Base-by-base conservation (phyloP, 2,888 invertebrate species). In the Nematopogon swammerdamellus region DNA sequence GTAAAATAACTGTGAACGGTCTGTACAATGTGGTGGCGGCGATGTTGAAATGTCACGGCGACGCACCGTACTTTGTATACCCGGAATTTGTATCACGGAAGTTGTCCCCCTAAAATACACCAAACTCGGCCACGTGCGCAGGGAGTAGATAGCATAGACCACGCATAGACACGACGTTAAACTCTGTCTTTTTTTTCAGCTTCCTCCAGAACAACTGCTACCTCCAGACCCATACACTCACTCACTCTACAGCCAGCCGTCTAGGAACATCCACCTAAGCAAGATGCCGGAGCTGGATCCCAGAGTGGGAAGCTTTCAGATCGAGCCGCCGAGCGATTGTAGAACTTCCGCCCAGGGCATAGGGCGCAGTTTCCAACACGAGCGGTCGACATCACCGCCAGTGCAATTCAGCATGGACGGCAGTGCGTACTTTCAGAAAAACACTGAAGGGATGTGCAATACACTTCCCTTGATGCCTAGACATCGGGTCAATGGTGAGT, bases 201-300 rank as follows among this genome's bases (percentile, higher is more conserved):
- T 77, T 1, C 77, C 75, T 56, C 68, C 73, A 14, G 76, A 77
- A 56, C 76, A 77, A 45, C 59, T 79, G n/a, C 63, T 76, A 63
- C 73, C 77, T 0, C 74, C 75, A 8, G 72, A 79, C 52, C 52
- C 75, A 3, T 74, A 73, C 58, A 63, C 67, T 1, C 68, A 74
- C 3, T 57, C 70, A 1, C 60, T 76, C 29, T 74, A 73, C 65
- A 70, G 68, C 54, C 67, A 70, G 55, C 68, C 68, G 1, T 64
- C 57, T 45, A 63, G 74, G 52, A 71, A 72, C 54, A 57, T 72
- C 6, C 69, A 68, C 51, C 59, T 75, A 46, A 60, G 68, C 3
- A 73, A 74, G 54, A 72, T 73, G 69, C 72, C 72, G 1, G 71
- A 73, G 43, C 53, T 74, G 6, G 72, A 74, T 19, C 65, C 63